phyloP scores from a whole-genome alignment of 2,888 invertebrate genomes.

The Meiosimyza decipiens region DNA sequence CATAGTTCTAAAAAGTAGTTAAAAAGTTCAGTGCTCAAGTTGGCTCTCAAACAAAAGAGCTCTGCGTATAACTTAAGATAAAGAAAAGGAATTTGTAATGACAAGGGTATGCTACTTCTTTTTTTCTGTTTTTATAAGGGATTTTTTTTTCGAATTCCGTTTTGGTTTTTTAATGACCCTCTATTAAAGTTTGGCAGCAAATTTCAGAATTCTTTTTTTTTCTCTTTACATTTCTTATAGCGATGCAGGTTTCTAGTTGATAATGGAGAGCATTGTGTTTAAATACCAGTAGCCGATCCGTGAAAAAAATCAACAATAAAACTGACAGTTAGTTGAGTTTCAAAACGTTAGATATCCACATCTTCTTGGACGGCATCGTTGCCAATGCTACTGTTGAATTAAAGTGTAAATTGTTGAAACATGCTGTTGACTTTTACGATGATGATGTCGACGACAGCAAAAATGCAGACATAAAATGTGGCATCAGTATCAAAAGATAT shows the following conservation, averaged over 20 bases:
- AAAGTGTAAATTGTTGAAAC: slow-evolving; percentile 42
- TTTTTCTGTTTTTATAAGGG: no score
- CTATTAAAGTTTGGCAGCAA: no score
- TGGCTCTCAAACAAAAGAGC: no score
- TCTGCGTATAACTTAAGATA: no score
- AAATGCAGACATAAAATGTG: slow-evolving; percentile 18
- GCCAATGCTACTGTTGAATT: slow-evolving; percentile 7
- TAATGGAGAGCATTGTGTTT: not conserved
- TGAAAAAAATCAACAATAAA: not conserved
- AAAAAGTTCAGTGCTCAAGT: no score
- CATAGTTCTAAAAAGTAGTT: no score
- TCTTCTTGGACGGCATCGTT: no score
- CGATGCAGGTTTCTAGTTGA: not conserved
- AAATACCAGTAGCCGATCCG: slow-evolving; percentile 17
- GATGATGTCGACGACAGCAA: slow-evolving; percentile 15
- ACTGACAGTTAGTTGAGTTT: not conserved
- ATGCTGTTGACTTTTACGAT: slow-evolving; percentile 42
- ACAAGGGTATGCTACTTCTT: no score
- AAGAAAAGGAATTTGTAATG: no score
- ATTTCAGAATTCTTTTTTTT: not conserved
- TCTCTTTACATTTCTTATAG: not conserved
- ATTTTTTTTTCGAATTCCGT: no score
- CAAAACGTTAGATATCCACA: no score
- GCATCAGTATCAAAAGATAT: slow-evolving; percentile 15
- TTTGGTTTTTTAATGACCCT: no score